These are phyloP conservation scores for Timema cristinae DNA, from an alignment of 2,888 invertebrate species.

Conservation along the genomic window DNA sequence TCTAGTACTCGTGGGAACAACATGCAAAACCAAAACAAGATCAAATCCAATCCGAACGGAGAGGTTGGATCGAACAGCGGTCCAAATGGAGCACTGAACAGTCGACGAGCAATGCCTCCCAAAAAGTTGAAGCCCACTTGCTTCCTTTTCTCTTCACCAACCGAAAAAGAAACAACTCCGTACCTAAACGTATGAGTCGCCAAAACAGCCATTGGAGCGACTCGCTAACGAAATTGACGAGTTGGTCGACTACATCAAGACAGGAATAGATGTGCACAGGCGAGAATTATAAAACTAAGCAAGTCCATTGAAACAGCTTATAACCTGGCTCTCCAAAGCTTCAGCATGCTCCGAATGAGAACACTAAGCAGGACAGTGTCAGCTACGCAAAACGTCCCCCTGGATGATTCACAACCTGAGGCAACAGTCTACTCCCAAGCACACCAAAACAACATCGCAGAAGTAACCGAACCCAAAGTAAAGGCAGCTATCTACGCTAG, in stretches of 20 bases:
- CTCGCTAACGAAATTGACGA: neutral
- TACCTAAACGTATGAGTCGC: neutral
- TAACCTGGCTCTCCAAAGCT: neutral
- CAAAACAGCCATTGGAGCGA: neutral
- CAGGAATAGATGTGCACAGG: neutral
- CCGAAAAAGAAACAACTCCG: neutral
- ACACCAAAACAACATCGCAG: neutral
- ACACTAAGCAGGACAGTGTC: neutral
- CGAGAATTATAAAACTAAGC: neutral
- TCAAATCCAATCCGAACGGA: too few species aligned
- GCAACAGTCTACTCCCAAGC: neutral
- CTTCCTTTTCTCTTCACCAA: neutral
- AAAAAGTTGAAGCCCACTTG: neutral
- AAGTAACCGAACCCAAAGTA: neutral
- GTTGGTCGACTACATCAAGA: neutral
- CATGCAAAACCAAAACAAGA: neutral
- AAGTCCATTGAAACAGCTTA: neutral
- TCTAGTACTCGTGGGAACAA: neutral
- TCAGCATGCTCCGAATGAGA: neutral
- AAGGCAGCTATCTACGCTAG: too few species aligned
- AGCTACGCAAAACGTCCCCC: neutral
- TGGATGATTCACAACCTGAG: neutral
- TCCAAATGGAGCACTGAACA: neutral
- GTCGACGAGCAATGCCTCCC: neutral
- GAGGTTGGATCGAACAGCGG: neutral